Evolutionary conservation across 2,888 invertebrate genomes (phyloP).

Genomic region (Agrochola litura): DNA sequence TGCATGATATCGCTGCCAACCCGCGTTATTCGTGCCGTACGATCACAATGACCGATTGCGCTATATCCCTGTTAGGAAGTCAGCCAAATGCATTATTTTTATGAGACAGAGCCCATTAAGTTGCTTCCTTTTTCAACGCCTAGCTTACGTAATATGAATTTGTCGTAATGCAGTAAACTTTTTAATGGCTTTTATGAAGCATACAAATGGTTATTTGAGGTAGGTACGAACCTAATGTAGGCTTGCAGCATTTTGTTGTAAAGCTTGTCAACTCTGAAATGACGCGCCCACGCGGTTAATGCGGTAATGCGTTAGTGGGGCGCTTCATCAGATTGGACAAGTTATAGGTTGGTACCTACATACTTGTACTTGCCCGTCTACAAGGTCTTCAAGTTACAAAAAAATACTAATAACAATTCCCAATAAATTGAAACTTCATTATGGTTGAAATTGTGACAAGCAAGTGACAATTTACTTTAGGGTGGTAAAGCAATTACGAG

Average conservation of each 20-base stretch:
- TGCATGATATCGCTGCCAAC: conserved; percentile 51
- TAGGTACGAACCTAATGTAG: background rate
- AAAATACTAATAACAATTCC: too few relatives aligned
- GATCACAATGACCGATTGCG: conserved; percentile 58
- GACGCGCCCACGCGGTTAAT: too few relatives aligned
- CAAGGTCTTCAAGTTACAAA: background rate
- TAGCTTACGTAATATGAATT: conserved; percentile 42
- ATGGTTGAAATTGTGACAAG: too few relatives aligned
- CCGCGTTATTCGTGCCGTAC: conserved; percentile 47
- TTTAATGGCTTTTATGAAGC: conserved; percentile 12
- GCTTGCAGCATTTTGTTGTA: background rate
- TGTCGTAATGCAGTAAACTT: conserved; percentile 22
- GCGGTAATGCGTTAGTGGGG: too few relatives aligned
- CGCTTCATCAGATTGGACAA: too few relatives aligned
- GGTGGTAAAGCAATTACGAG: too few relatives aligned
- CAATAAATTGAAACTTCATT: too few relatives aligned
- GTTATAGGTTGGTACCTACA: too few relatives aligned
- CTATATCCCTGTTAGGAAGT: conserved; percentile 61
- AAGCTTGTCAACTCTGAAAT: too few relatives aligned
- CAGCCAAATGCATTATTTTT: conserved; percentile 78
- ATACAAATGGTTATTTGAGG: background rate
- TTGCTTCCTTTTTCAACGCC: conserved; percentile 56
- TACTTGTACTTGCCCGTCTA: background rate
- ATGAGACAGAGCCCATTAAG: conserved; percentile 66
- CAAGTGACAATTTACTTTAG: too few relatives aligned